Evolutionary conservation across 2,888 invertebrate genomes (phyloP), one percentile per base, ranked within the genome.

Genomic region (Acheta domesticus): DNA sequence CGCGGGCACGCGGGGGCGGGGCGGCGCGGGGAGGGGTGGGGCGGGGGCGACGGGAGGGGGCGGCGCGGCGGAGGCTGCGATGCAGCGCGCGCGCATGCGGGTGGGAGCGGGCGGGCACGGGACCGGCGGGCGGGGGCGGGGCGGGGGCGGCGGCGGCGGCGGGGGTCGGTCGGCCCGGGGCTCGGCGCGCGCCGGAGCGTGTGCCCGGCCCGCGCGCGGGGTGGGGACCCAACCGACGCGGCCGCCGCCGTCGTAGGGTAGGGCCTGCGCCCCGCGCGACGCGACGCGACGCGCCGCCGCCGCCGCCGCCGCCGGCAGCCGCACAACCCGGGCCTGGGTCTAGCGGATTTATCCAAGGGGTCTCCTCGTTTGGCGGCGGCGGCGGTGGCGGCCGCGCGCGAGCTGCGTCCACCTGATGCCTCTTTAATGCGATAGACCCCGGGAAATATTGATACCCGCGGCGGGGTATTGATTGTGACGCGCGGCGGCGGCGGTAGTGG

Each of bases 41-140:
- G 16, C 48, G 77, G 80, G 77, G 19, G 79, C 76, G 36, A 49
- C n/a, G 49, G 76, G 76, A 48, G 79, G 77, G 76, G 80, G 79
- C 79, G 80, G 75, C 23, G 84, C 85, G 84, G 85, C 83, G 85
- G 84, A 83, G 83, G 85, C 86, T 85, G 84, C 82, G 81, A 48
- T 76, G 76, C 36, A 21, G n/a, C 16, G 73, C 20, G n/a, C 78
- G 75, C 73, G 75, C 23, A 23, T 23, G 20, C 21, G 19, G 23
- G 73, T 50, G 36, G 36, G 36, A 2, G 77, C 74, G 78, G 62
- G 74, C 36, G 12, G 77, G 48, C 16, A 77, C 14, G 36, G 73
- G 77, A 77, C 20, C n/a, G 77, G 80, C 74, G 16, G 49, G 76
- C 49, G 49, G 79, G 77, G 76, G 80, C n/a, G 62, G 1, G 49